These are phyloP conservation scores for Melanotaenia pygmaea DNA, from an alignment of 2,797 vertebrate genomes.

Conservation along the genomic window DNA sequence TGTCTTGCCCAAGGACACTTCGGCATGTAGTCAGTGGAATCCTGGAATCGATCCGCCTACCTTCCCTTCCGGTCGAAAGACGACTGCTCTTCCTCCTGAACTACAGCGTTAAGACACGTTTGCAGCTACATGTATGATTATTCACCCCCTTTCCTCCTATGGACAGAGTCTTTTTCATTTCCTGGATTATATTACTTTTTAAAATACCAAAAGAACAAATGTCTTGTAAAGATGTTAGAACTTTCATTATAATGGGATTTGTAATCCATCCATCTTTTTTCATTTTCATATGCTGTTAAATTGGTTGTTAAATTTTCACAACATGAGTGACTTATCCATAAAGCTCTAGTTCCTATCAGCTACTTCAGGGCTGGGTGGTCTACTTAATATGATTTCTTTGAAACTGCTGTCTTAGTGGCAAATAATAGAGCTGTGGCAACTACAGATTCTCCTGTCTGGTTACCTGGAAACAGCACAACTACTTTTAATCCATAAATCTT, in stretches of 20 bases:
- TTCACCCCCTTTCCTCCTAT: too few relatives aligned
- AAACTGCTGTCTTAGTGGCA: neutral
- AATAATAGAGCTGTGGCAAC: too few relatives aligned
- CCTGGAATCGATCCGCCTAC: too few relatives aligned
- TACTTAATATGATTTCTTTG: neutral
- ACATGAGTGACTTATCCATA: neutral
- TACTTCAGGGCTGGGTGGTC: neutral
- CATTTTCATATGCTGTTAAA: neutral
- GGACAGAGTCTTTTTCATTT: neutral
- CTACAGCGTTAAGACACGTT: too few relatives aligned
- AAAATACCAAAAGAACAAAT: neutral
- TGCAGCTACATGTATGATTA: too few relatives aligned
- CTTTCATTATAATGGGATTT: neutral
- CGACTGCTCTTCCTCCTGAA: too few relatives aligned
- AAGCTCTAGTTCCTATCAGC: neutral
- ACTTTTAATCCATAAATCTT: neutral
- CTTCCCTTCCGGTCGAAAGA: too few relatives aligned
- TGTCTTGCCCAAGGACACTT: too few relatives aligned
- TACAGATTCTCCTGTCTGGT: constrained; percentile 1
- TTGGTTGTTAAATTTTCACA: too few relatives aligned
- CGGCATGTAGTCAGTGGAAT: too few relatives aligned
- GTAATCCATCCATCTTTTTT: neutral
- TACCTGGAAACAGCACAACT: constrained; percentile 26
- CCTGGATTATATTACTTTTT: neutral
- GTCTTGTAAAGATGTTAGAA: too few relatives aligned